Evolutionary conservation across 2,888 invertebrate genomes (phyloP).

Genomic region (Piscicola geometra): DNA sequence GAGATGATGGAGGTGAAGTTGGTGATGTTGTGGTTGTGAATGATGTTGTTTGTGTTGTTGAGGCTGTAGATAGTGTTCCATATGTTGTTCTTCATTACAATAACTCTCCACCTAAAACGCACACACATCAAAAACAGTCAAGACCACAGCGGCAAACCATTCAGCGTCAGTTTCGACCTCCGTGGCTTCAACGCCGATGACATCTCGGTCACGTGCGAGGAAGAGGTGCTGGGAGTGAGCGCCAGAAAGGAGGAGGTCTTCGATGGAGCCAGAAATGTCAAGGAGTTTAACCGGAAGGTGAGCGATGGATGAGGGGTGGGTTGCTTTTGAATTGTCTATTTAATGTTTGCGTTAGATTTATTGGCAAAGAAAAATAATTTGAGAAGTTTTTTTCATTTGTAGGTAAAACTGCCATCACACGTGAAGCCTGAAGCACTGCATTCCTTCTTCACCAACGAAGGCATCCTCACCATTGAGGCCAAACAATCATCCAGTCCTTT

Average conservation of each 20-base stretch:
- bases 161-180: slow-evolving; percentile 29
- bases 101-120: background rate
- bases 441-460: slow-evolving; percentile 40
- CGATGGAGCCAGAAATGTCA: slow-evolving; percentile 31
- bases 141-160: background rate
- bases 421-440: slow-evolving; percentile 38
- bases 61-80: no score
- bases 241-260: slow-evolving; percentile 34
- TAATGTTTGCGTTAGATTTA: no score
- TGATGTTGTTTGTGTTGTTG: background rate
- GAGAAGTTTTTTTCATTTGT: slow-evolving; percentile 35
- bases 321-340: no score
- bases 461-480: slow-evolving; percentile 39
- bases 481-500: slow-evolving; percentile 11
- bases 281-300: slow-evolving; percentile 40
- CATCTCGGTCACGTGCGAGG: slow-evolving; percentile 38
- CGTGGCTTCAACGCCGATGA: slow-evolving; percentile 36
- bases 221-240: slow-evolving; percentile 37
- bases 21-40: background rate
- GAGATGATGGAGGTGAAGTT: background rate
- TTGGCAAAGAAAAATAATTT: no score
- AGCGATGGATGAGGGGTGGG: no score
- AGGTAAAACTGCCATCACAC: slow-evolving; percentile 38
- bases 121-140: background rate
- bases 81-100: slow-evolving; percentile 7